Percentiles rank a stretch among this genome's conserved stretches.
phyloP scores from a whole-genome alignment of 35 echinoderm and acorn worm genomes.

The Ptychodera flava region DNA sequence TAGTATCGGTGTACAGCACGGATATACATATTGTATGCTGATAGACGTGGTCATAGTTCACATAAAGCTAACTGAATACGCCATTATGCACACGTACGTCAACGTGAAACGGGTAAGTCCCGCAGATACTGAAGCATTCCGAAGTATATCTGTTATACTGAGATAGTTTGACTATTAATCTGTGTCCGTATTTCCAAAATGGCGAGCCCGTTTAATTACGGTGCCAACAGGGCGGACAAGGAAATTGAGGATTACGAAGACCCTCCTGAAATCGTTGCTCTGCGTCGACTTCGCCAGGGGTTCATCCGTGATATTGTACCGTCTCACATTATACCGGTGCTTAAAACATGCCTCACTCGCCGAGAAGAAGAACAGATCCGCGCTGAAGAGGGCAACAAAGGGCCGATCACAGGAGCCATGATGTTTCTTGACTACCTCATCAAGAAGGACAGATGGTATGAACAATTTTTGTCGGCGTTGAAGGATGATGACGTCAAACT shows the following conservation, averaged over 20 bases:
- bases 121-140: too few relatives aligned
- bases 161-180: too few relatives aligned
- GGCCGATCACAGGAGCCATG: not conserved
- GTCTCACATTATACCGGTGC: not conserved
- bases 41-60: too few relatives aligned
- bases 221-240: too few relatives aligned
- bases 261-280: not conserved
- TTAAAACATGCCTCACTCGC: not conserved
- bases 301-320: not conserved
- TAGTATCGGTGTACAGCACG: too few relatives aligned
- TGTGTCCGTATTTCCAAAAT: too few relatives aligned
- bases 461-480: not conserved
- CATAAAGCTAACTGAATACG: too few relatives aligned
- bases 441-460: not conserved
- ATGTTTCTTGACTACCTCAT: not conserved
- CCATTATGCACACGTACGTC: too few relatives aligned
- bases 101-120: too few relatives aligned
- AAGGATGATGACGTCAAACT: not conserved
- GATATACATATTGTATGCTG: too few relatives aligned
- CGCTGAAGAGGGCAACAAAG: not conserved
- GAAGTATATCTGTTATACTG: too few relatives aligned
- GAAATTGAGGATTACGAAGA: not conserved
- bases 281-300: not conserved
- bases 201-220: too few relatives aligned
- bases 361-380: not conserved